These are phyloP conservation scores for Plumapathes pennacea DNA, from an alignment of 92 coral and sea anemone genomes.

Conservation along the genomic window DNA sequence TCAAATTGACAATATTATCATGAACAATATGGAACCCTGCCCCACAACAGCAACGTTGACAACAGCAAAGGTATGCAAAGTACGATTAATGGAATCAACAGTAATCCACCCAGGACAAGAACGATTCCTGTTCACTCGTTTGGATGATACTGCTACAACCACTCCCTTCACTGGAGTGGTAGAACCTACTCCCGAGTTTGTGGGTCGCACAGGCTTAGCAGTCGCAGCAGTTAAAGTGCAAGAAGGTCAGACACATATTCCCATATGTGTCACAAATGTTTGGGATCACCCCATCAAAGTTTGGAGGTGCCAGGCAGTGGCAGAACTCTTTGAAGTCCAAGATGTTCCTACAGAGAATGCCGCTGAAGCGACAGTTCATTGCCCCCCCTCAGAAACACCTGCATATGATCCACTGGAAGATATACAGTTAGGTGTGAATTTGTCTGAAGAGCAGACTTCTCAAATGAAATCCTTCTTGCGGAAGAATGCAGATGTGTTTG, in stretches of 20 bases:
- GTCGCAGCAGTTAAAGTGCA: constrained; percentile 42
- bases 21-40: constrained; percentile 17
- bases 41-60: background rate
- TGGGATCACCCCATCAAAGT: constrained; percentile 47
- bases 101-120: constrained; percentile 26
- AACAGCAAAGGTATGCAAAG: constrained; percentile 18
- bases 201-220: constrained; percentile 22
- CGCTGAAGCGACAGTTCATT: constrained; percentile 7
- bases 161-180: constrained; percentile 39
- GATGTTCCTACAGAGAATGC: background rate
- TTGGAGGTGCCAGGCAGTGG: constrained; percentile 48
- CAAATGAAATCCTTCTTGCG: constrained; percentile 1
- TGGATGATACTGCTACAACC: constrained; percentile 3
- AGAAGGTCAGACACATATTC: constrained; percentile 23
- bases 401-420: constrained; percentile 2
- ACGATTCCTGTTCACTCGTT: constrained; percentile 11
- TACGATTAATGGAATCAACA: constrained; percentile 16
- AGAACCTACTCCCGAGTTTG: constrained; percentile 34
- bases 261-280: constrained; percentile 43
- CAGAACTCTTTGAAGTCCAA: constrained; percentile 4
- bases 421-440: constrained; percentile 6
- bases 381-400: background rate
- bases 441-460: constrained; percentile 9
- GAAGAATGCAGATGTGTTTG: constrained; percentile 23
- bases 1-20: constrained; percentile 1